Evolutionary conservation across 2,113 vertebrate genomes (phyloP).

Genomic region (Cyprinodon variegatus): DNA sequence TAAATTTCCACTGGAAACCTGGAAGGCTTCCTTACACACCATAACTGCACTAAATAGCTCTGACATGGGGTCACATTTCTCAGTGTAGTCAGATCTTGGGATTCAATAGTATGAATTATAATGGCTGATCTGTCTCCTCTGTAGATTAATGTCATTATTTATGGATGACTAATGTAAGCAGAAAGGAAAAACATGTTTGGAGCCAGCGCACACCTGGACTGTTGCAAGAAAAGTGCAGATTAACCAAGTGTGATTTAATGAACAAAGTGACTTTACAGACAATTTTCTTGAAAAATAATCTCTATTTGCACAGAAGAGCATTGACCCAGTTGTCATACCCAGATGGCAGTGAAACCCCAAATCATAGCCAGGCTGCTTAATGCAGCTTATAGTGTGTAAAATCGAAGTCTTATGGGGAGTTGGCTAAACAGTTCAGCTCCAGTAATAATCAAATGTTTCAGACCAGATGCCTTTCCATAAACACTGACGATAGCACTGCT

Average conservation of each 20-base stretch:
- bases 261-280: background rate
- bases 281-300: background rate
- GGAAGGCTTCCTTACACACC: conserved; percentile 49
- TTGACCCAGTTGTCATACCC: conserved; percentile 12
- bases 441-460: conserved; percentile 40
- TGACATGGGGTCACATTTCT: conserved; percentile 63
- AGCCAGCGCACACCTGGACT: conserved; percentile 33
- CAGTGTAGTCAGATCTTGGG: conserved; percentile 45
- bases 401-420: conserved; percentile 29
- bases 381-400: conserved; percentile 26
- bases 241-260: background rate
- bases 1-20: conserved; percentile 57
- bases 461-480: conserved; percentile 42
- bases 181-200: conserved; percentile 6
- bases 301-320: background rate
- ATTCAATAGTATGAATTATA: conserved; percentile 36
- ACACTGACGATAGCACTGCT: conserved; percentile 19
- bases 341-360: conserved; percentile 27
- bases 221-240: conserved; percentile 16
- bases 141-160: conserved; percentile 47
- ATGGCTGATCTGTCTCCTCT: conserved; percentile 37
- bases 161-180: conserved; percentile 42
- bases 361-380: background rate
- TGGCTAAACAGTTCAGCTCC: conserved; percentile 65
- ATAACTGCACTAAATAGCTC: conserved; percentile 44